Conservation (phyloP, 2,113 vertebrate genomes). For the western clawed frog (Xenopus tropicalis) region UCB_Xtro_10.0 CM004445.2:2220001-2220500, state of each 20-base stretch:
- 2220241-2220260: slow-evolving; percentile 79
- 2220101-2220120: slow-evolving; percentile 78
- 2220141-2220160: slow-evolving; percentile 51
- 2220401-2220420: neutral
- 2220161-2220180: slow-evolving; percentile 72
- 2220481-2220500: too few relatives aligned
- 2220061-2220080: slow-evolving; percentile 61
- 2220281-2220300: neutral
- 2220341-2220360: neutral
- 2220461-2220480: too few relatives aligned
- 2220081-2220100: slow-evolving; percentile 81
- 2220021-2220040: slow-evolving; percentile 57
- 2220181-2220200: slow-evolving; percentile 72
- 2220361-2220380: neutral
- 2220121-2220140: slow-evolving; percentile 43
- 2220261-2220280: slow-evolving; percentile 68
- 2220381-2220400: neutral
- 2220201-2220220: slow-evolving; percentile 68
- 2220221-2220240: slow-evolving; percentile 75
- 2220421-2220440: too few relatives aligned
- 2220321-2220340: neutral
- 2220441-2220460: too few relatives aligned
- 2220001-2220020: slow-evolving; percentile 43
- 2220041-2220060: slow-evolving; percentile 69
- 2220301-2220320: neutral